phyloP scores from a whole-genome alignment of 2,113 vertebrate genomes.

The Ranitomeya imitator region DNA sequence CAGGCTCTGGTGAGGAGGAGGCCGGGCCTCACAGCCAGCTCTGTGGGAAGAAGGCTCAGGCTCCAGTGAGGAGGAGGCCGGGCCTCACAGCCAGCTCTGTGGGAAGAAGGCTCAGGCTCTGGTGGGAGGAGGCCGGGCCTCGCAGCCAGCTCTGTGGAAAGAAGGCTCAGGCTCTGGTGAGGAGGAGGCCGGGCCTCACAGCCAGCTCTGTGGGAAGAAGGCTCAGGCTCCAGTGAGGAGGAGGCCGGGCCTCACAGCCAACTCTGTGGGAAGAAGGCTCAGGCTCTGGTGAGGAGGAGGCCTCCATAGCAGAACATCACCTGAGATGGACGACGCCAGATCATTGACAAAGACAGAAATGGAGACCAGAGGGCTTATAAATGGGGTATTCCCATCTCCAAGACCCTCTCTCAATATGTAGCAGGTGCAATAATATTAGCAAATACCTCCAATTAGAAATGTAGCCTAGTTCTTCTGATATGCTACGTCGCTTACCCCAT shows the following conservation, averaged over 20 bases:
- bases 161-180: conserved; percentile 52
- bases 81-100: conserved; percentile 4
- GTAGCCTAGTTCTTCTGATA: too few species aligned
- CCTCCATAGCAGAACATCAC: conserved; percentile 36
- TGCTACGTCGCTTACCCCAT: too few species aligned
- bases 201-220: conserved; percentile 45
- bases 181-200: neutral
- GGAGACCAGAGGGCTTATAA: conserved; percentile 5
- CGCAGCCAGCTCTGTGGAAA: conserved; percentile 38
- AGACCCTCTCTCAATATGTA: too few species aligned
- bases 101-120: conserved; percentile 49
- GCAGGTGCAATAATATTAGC: too few species aligned
- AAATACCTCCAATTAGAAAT: too few species aligned
- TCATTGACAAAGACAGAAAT: conserved; percentile 21
- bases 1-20: conserved; percentile 46
- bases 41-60: conserved; percentile 38
- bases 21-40: neutral
- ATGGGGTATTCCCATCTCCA: too few species aligned
- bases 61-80: conserved; percentile 45
- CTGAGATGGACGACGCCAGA: conserved; percentile 20
- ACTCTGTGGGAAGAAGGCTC: conserved; percentile 36
- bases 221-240: conserved; percentile 46
- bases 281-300: conserved; percentile 54
- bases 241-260: neutral
- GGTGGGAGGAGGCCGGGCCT: conserved; percentile 9